phyloP scores from a whole-genome alignment of 2,888 invertebrate genomes.

The Pollenia griseotomentosa region DNA sequence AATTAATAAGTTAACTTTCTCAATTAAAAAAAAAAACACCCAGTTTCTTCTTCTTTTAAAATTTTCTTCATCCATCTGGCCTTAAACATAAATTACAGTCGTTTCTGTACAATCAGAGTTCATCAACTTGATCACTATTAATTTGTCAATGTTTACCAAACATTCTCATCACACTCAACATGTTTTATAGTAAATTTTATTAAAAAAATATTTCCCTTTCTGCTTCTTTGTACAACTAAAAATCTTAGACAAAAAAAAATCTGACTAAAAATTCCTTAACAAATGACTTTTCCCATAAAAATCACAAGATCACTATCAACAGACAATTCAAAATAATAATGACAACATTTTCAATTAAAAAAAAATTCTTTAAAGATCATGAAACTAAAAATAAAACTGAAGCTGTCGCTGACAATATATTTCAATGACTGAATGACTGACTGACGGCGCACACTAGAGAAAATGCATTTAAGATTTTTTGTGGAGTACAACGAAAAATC shows the following conservation, averaged over 20 bases:
- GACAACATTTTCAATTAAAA: conserved; percentile 70
- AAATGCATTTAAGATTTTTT: conserved; percentile 50
- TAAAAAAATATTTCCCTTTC: background rate
- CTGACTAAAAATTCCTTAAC: conserved; percentile 47
- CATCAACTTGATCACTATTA: conserved; percentile 15
- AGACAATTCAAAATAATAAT: conserved; percentile 70
- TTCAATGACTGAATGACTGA: conserved; percentile 12
- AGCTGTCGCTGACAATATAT: conserved; percentile 7
- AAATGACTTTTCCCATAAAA: conserved; percentile 68
- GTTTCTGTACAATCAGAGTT: background rate
- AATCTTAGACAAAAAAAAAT: too few relatives aligned
- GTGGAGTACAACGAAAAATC: background rate
- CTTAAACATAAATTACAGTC: background rate
- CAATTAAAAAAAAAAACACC: background rate
- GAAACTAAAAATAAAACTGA: conserved; percentile 48
- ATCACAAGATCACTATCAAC: conserved; percentile 62
- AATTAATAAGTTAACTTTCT: background rate
- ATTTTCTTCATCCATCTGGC: background rate
- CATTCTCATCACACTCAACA: conserved; percentile 18
- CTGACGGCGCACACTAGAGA: conserved; percentile 20
- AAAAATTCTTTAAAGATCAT: conserved; percentile 48
- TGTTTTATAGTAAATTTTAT: conserved; percentile 20
- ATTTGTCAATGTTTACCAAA: conserved; percentile 21
- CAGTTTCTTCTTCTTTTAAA: background rate
- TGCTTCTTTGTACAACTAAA: too few relatives aligned